A percentile compares a stretch with the other conserved stretches of the same genome.
Evolutionary conservation across 2,113 vertebrate genomes (phyloP).

Genomic region (Nibea albiflora): DNA sequence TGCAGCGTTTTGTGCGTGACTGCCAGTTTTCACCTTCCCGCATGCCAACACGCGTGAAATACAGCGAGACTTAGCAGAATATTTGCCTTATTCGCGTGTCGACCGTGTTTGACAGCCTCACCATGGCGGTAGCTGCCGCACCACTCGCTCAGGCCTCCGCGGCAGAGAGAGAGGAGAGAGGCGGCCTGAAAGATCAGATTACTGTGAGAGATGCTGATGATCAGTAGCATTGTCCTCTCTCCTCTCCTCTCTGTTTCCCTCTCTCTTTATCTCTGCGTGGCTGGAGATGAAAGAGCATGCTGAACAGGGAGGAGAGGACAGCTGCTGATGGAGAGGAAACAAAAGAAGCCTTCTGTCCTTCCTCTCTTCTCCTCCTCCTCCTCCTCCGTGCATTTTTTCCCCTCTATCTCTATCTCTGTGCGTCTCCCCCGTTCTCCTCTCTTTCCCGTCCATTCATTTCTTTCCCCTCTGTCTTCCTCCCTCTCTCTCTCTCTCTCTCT

Average conservation of each 20-base stretch:
- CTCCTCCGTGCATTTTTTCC: conserved; percentile 14
- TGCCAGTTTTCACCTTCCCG: background rate
- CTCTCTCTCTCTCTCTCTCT: conserved; percentile 10
- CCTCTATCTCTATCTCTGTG: conserved; percentile 16
- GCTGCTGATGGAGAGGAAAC: conserved; percentile 71
- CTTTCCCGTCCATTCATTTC: conserved; percentile 25
- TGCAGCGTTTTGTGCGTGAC: background rate
- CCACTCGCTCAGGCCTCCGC: conserved; percentile 5
- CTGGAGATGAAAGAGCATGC: conserved; percentile 74
- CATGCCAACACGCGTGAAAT: background rate
- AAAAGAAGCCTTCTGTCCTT: conserved; percentile 75
- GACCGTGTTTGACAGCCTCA: background rate
- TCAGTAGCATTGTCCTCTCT: conserved; percentile 1
- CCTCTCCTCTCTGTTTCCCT: conserved; percentile 7
- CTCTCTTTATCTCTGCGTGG: conserved; percentile 59
- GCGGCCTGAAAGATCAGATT: conserved; percentile 38
- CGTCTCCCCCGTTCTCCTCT: background rate
- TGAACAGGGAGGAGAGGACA: conserved; percentile 74
- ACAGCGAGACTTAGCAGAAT: too few species aligned
- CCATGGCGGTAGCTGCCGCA: background rate
- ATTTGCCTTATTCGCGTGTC: background rate
- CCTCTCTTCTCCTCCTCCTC: conserved; percentile 37
- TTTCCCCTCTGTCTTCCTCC: background rate
- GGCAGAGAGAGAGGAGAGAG: background rate
- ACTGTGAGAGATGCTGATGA: conserved; percentile 37